Evolutionary conservation across 2,888 invertebrate genomes (phyloP), one percentile per base, ranked within the genome.

Genomic region (Acrobasis repandana): DNA sequence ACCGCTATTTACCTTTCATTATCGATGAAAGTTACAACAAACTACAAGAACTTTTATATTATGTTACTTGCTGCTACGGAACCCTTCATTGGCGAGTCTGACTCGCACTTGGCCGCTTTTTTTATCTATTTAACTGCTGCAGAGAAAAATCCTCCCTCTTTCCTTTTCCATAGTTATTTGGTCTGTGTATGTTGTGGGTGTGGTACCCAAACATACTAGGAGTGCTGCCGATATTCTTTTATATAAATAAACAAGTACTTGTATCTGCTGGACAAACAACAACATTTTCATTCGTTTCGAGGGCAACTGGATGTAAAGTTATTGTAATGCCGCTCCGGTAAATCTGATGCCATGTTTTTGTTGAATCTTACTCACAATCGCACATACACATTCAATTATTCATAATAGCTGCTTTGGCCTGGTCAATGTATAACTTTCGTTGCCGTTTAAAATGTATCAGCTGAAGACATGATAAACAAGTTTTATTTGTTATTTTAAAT

Each of bases 251-350:
- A 28, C 11, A 43, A 43, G n/a, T 43, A 43, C 43, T 14, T 43
- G 18, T 18, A 18, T 18, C 48, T 10, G 15, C 51, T 38, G 16
- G 36, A 38, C 11, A 54, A 54, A 54, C 54, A 38, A 54, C 52
- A 18, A 52, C 20, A 18, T 38, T 38, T 54, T 54, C 36, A 38
- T 43, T 38, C 38, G 38, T 54, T 54, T 54, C 20, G 54, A 38
- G 54, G 54, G 20, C 54, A 54, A 54, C 54, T 38, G 9, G 20
- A 54, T 54, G 54, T 54, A 54, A 54, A 54, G 38, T 54, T 54
- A 54, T 54, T 38, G 38, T 54, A 54, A 54, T 38, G 16, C 11
- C 54, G 54, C 11, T 20, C 54, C 20, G 36, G 16, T 54, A 38
- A 54, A 54, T 54, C 11, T 1, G 14, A n/a, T 43, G 54, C 3